Evolutionary conservation across 2,797 vertebrate species (phyloP).

Genomic region (Sebastes jordani): DNA sequence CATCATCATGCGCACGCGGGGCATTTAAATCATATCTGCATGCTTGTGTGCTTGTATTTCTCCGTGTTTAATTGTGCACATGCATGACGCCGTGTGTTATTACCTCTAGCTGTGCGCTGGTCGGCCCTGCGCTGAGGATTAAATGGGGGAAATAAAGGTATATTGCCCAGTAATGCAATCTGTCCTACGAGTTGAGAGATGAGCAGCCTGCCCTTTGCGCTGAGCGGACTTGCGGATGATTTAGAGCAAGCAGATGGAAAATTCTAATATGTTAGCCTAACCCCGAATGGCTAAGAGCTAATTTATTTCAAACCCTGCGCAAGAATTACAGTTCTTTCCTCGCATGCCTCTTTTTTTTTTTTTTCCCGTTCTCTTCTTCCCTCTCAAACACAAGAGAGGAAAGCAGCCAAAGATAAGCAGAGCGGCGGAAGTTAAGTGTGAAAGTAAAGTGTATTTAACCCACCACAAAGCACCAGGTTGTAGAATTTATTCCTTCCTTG

Average conservation of each 20-base stretch:
- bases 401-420: not conserved
- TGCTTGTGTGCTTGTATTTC: slow-evolving; percentile 21
- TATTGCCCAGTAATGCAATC: slow-evolving; percentile 82
- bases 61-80: slow-evolving; percentile 47
- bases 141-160: slow-evolving; percentile 78
- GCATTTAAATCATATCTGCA: not conserved
- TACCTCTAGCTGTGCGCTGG: slow-evolving; percentile 39
- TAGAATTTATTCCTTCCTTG: slow-evolving; percentile 37
- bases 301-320: slow-evolving; percentile 75
- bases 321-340: slow-evolving; percentile 73
- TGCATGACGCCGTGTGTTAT: slow-evolving; percentile 48
- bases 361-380: not conserved
- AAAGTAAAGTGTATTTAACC: slow-evolving; percentile 47
- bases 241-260: slow-evolving; percentile 79
- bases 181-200: slow-evolving; percentile 77
- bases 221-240: slow-evolving; percentile 68
- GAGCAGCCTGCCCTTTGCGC: slow-evolving; percentile 79
- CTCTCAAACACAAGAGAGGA: not conserved
- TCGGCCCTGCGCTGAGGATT: slow-evolving; percentile 60
- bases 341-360: not conserved
- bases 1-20: not conserved
- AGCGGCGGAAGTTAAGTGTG: slow-evolving; percentile 3
- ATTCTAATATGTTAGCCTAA: slow-evolving; percentile 83
- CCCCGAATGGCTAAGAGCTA: slow-evolving; percentile 77
- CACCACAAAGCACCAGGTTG: slow-evolving; percentile 25